Base-by-base conservation (phyloP, 2,888 invertebrate genomes). In the Anorthoa munda region DNA sequence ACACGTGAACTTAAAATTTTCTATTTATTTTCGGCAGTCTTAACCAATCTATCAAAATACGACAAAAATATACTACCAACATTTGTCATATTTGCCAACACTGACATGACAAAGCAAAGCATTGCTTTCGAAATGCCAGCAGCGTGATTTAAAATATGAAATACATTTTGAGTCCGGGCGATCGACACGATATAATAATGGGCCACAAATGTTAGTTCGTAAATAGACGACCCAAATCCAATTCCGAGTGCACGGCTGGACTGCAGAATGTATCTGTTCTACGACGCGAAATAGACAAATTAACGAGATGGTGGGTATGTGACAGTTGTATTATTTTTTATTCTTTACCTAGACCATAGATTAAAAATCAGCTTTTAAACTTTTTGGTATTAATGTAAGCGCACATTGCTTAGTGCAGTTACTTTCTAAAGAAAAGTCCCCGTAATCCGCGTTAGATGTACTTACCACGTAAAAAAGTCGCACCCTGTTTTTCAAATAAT, bases 221-320 rank as follows among this genome's bases (percentile, higher is more conserved):
- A 87, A 87, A 87, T 87, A 87, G 87, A 80, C 76, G 87, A 83
- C 87, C 87, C 81, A 82, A 72, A 87, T 87, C 78, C 78, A 45
- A 60, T 59, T 72, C 51, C 78, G 67, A 70, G 75, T 82, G 79
- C 86, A 86, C 69, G 72, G 66, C 81, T 86, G 87, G 84, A 87
- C 87, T 83, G 81, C 83, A 85, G 83, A 85, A 76, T 79, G 77
- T 82, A 79, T 72, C 70, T 75, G 63, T 74, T 77, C 76, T 69
- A 77, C 73, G 58, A 76, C 59, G 81, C 23, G 45, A 60, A 67
- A 64, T 81, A 82, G 78, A 80, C 66, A 61, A 77, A 65, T 82
- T 66, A n/a, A 60, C 46, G 21, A 51, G 26, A 61, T 21, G 18
- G 31, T 39, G 39, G 39, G 26, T 3, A 26, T 26, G 26, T 26